phyloP scores from a whole-genome alignment of 2,113 vertebrate genomes.

The Callionymus lyra region DNA sequence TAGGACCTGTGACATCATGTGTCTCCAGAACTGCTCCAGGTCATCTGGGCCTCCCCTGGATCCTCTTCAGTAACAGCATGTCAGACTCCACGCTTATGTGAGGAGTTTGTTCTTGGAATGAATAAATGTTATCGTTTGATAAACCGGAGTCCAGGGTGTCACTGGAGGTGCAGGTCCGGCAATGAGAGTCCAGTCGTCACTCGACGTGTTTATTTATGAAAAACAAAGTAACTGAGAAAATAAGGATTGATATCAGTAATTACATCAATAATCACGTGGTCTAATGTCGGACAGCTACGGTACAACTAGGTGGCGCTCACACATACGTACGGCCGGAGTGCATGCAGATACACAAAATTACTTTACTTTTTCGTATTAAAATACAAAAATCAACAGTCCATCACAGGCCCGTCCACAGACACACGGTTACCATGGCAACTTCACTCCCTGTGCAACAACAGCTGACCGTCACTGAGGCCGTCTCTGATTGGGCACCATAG shows the following conservation, averaged over 20 bases:
- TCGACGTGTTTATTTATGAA: constrained; percentile 89
- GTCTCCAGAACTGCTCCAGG: no score
- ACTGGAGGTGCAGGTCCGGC: not conserved
- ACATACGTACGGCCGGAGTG: constrained; percentile 80
- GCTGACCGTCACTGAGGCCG: not conserved
- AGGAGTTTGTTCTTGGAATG: no score
- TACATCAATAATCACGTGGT: constrained; percentile 73
- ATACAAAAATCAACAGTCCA: constrained; percentile 71
- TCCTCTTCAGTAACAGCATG: no score
- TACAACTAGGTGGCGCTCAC: constrained; percentile 88
- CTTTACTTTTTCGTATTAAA: constrained; percentile 73
- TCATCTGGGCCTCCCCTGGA: no score
- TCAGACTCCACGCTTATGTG: no score
- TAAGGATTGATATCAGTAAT: constrained; percentile 82
- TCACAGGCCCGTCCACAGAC: constrained; percentile 37
- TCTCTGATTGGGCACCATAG: not conserved
- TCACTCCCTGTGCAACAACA: constrained; percentile 1
- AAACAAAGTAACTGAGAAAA: constrained; percentile 81
- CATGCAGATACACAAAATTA: constrained; percentile 94
- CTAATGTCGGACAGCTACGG: constrained; percentile 49
- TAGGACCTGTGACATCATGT: no score
- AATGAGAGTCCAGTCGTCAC: constrained; percentile 23
- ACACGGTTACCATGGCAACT: constrained; percentile 38
- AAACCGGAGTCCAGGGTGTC: not conserved
- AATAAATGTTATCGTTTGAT: not conserved